Base-by-base conservation (phyloP, 2,113 vertebrate genomes). In the Charadrius vociferus region DNA sequence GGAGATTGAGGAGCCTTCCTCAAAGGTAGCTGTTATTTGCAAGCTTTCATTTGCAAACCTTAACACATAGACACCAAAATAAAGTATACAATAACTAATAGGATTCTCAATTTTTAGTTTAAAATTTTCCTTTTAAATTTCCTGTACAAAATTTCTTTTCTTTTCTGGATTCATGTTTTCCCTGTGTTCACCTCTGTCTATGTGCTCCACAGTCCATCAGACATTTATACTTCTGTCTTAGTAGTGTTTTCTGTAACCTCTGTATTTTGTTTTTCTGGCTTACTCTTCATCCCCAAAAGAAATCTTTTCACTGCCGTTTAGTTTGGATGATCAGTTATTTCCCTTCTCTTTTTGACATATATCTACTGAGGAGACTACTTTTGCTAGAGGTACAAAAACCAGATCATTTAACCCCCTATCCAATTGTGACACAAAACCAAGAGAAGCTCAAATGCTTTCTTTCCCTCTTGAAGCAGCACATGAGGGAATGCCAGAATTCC, bases 201-300 rank as follows among this genome's bases (percentile, higher is more conserved):
- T 58, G 15, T 52, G 21, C 32, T 88, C 47, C 43, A 24, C 23
- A 43, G 10, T 84, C 50, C 68, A 47, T 73, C 63, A 79, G 19
- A 39, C 6, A 39, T 59, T 91, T 65, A 12, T 67, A 29, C 4
- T 55, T 93, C 59, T 23, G 5, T 52, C 23, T 68, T 87, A 59
- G 37, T n/a, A 41, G 11, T 47, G 14, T 79, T 81, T 90, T 71
- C 30, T 58, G 2, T 71, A 36, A 68, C 37, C 14, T 86, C 29
- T 62, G 17, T 61, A 39, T 81, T 71, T 88, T 78, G 8, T 86
- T 84, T 81, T 91, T 62, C 50, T 59, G 90, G n/a, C n/a, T 67
- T 14, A 34, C 23, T 36, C 3, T 56, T 82, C 14, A 47, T 47
- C 16, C 45, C 23, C 19, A 55, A 68, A 82, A 10, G 45, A 96